Evolutionary conservation across 2,888 invertebrate species (phyloP).

Genomic region (Diarsia dahlii): DNA sequence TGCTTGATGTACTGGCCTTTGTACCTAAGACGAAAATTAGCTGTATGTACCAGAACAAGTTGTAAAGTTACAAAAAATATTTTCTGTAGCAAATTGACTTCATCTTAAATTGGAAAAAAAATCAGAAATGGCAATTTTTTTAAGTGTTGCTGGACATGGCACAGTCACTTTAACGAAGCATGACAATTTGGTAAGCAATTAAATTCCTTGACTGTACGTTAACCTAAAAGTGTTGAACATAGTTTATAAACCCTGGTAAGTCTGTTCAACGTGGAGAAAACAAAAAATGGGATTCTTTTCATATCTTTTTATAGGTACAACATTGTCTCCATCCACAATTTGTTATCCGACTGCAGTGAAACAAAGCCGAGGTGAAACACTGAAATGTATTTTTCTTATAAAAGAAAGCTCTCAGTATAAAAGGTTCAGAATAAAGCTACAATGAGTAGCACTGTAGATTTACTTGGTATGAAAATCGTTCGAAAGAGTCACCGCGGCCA

Average conservation of each 20-base stretch:
- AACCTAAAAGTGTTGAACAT: not conserved
- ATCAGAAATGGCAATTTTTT: not conserved
- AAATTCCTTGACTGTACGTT: not conserved
- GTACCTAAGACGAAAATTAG: not conserved
- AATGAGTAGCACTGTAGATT: slow-evolving; percentile 3
- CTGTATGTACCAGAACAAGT: not conserved
- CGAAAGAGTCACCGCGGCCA: no score
- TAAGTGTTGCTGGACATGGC: not conserved
- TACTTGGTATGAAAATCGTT: not conserved
- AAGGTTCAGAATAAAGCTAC: not conserved
- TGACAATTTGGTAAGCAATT: not conserved
- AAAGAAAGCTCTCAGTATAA: not conserved
- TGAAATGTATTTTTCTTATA: slow-evolving; percentile 18
- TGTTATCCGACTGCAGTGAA: slow-evolving; percentile 20
- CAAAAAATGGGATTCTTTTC: not conserved
- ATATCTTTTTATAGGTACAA: not conserved
- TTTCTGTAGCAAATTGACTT: not conserved
- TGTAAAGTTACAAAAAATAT: not conserved
- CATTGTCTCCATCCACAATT: not conserved
- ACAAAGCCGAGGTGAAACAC: slow-evolving; percentile 30
- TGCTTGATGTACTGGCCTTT: no score
- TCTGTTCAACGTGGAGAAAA: not conserved
- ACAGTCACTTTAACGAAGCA: not conserved
- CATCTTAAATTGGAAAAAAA: not conserved
- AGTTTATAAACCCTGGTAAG: not conserved